A percentile compares a stretch with the other conserved stretches of the same genome.
Evolutionary conservation across 2,797 vertebrate genomes (phyloP).

Genomic region (Neopelma chrysocephalum): DNA sequence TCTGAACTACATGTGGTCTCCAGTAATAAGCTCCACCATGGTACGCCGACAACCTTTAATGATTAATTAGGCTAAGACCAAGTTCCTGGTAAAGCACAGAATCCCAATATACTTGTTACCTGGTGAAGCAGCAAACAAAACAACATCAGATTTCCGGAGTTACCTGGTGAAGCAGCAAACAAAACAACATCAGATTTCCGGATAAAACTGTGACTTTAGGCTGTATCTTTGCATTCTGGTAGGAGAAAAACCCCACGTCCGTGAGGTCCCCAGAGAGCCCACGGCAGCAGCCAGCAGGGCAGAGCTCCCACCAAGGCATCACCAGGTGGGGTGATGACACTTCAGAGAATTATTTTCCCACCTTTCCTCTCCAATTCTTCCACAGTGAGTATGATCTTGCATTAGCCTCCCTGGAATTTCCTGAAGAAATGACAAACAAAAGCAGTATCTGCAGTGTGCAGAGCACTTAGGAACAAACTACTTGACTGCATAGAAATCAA

Average conservation of each 20-base stretch:
- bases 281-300: background rate
- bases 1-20: conserved; percentile 64
- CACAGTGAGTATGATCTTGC: accelerated
- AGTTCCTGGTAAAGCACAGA: conserved; percentile 63
- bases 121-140: conserved; percentile 53
- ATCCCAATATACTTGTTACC: conserved; percentile 41
- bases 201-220: background rate
- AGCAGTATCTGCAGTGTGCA: background rate
- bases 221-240: conserved; percentile 13
- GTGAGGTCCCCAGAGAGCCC: background rate
- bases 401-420: background rate
- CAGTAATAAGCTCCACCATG: conserved; percentile 75
- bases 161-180: conserved; percentile 49
- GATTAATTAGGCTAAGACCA: conserved; percentile 76
- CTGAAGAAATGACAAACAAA: background rate
- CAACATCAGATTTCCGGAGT: conserved; percentile 48
- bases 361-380: accelerated
- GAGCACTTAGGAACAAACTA: background rate
- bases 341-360: background rate
- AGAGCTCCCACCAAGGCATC: background rate
- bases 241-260: background rate
- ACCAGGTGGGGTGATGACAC: background rate
- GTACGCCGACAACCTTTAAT: conserved; percentile 73
- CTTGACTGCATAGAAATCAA: background rate
- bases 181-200: conserved; percentile 53